Conservation (phyloP, 2,888 invertebrate species). For the Panopea generosa region DNA sequence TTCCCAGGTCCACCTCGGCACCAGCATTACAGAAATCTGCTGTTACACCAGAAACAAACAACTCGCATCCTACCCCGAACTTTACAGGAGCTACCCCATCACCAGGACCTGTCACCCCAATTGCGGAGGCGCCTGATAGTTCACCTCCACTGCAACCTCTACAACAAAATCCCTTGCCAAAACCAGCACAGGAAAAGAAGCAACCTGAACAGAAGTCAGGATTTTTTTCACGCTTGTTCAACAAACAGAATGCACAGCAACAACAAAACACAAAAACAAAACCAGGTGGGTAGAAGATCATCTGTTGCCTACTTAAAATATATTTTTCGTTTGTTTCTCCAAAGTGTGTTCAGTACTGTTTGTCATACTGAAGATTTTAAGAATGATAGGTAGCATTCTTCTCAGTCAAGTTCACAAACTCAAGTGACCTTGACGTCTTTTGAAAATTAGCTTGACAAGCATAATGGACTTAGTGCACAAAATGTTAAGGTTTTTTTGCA, state of each 20-base stretch:
- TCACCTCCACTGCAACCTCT: background rate
- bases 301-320: too few relatives aligned
- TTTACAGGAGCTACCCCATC: slow-evolving; percentile 54
- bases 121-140: background rate
- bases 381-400: too few relatives aligned
- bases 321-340: too few relatives aligned
- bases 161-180: slow-evolving; percentile 21
- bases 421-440: too few relatives aligned
- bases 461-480: too few relatives aligned
- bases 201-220: slow-evolving; percentile 75
- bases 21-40: slow-evolving; percentile 68
- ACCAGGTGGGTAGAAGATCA: slow-evolving; percentile 17
- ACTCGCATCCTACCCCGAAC: slow-evolving; percentile 38
- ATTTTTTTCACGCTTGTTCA: slow-evolving; percentile 82
- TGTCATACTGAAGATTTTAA: too few relatives aligned
- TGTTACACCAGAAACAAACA: slow-evolving; percentile 55
- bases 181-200: slow-evolving; percentile 28
- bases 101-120: slow-evolving; percentile 21
- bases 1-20: slow-evolving; percentile 74
- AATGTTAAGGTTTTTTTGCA: too few relatives aligned
- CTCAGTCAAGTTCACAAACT: too few relatives aligned
- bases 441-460: too few relatives aligned
- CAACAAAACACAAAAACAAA: slow-evolving; percentile 6
- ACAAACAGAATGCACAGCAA: slow-evolving; percentile 60
- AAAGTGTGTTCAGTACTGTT: too few relatives aligned